phyloP scores from a whole-genome alignment of 2,113 vertebrate genomes.

The Pholis gunnellus region DNA sequence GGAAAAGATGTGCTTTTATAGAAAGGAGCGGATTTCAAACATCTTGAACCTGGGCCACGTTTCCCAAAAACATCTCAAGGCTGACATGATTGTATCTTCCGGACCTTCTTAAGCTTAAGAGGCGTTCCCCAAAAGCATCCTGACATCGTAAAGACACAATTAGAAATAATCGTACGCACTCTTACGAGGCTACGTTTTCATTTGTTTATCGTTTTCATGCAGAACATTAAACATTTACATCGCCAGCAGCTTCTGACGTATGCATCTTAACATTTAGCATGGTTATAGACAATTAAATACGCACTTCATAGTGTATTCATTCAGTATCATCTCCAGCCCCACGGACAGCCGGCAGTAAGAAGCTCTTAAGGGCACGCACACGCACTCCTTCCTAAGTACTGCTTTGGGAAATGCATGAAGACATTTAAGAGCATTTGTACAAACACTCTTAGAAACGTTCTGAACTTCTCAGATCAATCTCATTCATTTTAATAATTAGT shows the following conservation, averaged over 20 bases:
- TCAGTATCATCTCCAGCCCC: slow-evolving; percentile 10
- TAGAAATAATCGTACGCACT: neutral
- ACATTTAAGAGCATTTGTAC: slow-evolving; percentile 7
- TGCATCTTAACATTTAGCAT: neutral
- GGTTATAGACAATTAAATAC: neutral
- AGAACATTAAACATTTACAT: neutral
- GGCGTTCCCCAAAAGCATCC: neutral
- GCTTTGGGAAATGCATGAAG: slow-evolving; percentile 21
- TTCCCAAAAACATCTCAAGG: neutral
- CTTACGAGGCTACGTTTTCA: neutral
- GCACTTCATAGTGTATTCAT: slow-evolving; percentile 1
- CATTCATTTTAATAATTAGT: neutral
- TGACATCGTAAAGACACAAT: neutral
- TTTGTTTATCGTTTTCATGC: neutral
- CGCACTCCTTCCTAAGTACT: neutral
- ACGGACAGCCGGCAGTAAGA: slow-evolving; percentile 6
- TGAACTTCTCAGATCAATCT: slow-evolving; percentile 6
- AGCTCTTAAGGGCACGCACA: neutral
- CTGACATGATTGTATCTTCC: neutral
- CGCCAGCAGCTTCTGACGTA: neutral
- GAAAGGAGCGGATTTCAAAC: neutral
- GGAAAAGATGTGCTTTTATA: neutral
- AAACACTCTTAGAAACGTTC: slow-evolving; percentile 11
- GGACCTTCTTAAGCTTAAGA: neutral
- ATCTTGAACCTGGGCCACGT: neutral